Evolutionary conservation across 2,797 vertebrate genomes (phyloP).

Genomic region (Mus caroli): DNA sequence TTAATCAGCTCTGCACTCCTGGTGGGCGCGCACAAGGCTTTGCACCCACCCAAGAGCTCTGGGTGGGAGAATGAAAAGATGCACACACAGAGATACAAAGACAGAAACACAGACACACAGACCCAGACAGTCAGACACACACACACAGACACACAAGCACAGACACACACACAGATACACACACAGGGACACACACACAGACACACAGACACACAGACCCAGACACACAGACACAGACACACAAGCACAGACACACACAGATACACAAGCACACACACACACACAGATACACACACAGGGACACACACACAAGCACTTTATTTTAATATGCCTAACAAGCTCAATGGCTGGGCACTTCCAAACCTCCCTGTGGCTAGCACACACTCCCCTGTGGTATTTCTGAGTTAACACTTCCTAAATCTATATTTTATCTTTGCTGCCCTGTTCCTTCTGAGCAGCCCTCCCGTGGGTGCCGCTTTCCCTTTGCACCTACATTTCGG

Average conservation of each 20-base stretch:
- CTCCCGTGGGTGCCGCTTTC: neutral
- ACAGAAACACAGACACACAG: no score
- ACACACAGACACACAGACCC: no score
- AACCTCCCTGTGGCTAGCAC: neutral
- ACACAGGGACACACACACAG: no score
- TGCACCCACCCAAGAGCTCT: no score
- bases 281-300: no score
- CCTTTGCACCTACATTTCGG: neutral
- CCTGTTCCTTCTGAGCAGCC: neutral
- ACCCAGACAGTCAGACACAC: no score
- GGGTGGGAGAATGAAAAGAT: no score
- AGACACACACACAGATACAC: no score
- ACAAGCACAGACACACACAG: no score
- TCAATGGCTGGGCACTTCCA: neutral
- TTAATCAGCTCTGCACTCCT: neutral
- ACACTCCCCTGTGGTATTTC: neutral
- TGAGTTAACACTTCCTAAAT: neutral
- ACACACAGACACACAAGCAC: no score
- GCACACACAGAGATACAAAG: neutral
- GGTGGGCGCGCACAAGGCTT: no score
- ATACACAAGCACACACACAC: no score
- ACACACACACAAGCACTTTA: neutral
- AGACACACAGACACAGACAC: neutral
- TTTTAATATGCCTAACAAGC: neutral
- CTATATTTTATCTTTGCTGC: neutral